Percentiles rank a stretch among this genome's conserved stretches.
Conservation (phyloP, 2,797 vertebrate species). For the Sebastes steindachneri region DNA sequence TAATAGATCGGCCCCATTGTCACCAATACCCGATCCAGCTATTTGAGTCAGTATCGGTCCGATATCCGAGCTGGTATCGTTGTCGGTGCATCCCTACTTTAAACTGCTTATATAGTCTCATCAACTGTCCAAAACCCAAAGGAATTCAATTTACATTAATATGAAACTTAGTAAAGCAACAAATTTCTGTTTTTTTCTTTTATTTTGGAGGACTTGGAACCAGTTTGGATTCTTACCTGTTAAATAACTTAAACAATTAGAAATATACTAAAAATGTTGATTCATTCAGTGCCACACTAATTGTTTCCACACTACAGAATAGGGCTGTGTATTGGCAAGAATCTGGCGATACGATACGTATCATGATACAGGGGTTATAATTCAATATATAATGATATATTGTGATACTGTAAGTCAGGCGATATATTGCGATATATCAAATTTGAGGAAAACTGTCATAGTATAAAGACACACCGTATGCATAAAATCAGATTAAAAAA, state of each 20-base stretch:
- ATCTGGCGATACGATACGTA: too few species aligned
- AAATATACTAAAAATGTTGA: background rate
- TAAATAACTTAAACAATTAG: background rate
- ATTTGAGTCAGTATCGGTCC: too few species aligned
- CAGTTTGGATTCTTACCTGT: background rate
- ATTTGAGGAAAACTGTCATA: too few species aligned
- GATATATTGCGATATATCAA: too few species aligned
- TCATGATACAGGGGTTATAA: too few species aligned
- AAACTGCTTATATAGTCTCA: background rate
- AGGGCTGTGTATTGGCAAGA: too few species aligned
- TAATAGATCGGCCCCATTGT: too few species aligned
- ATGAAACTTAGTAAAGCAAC: background rate
- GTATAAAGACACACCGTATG: too few species aligned
- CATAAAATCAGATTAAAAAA: too few species aligned
- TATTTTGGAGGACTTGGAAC: background rate
- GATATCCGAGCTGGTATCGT: background rate
- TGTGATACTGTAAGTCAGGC: too few species aligned
- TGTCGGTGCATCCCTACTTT: background rate
- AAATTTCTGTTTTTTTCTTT: background rate
- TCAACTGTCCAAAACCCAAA: background rate
- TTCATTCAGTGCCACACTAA: background rate
- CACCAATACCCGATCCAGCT: too few species aligned
- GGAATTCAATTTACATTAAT: background rate
- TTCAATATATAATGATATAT: too few species aligned
- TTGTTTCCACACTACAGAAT: background rate